Evolutionary conservation across 2,113 vertebrate genomes (phyloP).

Genomic region (Nothocercus julius): DNA sequence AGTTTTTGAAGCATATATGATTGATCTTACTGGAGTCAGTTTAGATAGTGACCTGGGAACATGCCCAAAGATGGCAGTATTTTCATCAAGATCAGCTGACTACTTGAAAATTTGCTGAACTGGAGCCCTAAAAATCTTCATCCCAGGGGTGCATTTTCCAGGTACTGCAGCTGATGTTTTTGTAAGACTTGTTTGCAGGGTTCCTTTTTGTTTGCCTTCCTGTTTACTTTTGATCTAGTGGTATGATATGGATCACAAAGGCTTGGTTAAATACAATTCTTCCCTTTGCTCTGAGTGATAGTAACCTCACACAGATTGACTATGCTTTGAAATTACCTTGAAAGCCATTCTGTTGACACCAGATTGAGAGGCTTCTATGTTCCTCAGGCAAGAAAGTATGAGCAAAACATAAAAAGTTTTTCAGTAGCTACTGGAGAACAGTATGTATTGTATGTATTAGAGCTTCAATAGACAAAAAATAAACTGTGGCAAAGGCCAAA

Average conservation of each 20-base stretch:
- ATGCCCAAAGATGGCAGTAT: background rate
- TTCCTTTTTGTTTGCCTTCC: background rate
- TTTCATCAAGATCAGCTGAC: background rate
- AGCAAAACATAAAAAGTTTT: slow-evolving; percentile 16
- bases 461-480: background rate
- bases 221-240: background rate
- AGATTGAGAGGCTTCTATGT: background rate
- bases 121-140: background rate
- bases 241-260: background rate
- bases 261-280: background rate
- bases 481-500: background rate
- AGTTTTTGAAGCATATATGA: background rate
- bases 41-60: background rate
- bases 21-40: background rate
- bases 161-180: background rate
- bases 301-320: slow-evolving; percentile 7
- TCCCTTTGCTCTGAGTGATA: background rate
- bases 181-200: background rate
- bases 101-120: background rate
- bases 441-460: background rate
- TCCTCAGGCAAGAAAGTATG: slow-evolving; percentile 29
- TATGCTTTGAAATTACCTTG: slow-evolving; percentile 47
- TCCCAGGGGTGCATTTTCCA: background rate
- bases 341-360: slow-evolving; percentile 27
- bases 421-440: background rate